Evolutionary conservation across 2,888 invertebrate species (phyloP).

Genomic region (Hyles lineata): DNA sequence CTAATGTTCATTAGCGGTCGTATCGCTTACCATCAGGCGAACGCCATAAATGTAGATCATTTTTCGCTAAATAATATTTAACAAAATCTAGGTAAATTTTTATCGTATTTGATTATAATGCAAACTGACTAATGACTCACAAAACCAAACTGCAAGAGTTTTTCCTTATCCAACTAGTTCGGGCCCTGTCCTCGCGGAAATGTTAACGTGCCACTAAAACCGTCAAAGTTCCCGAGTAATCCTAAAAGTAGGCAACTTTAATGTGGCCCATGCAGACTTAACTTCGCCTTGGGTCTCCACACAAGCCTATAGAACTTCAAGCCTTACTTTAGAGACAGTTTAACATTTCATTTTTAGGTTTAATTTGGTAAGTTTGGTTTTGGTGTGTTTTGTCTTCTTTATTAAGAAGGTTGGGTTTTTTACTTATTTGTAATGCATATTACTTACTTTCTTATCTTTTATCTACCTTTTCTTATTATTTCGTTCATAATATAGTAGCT

Average conservation of each 20-base stretch:
- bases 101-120: too few species aligned
- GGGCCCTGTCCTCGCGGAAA: neutral
- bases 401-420: neutral
- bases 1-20: too few species aligned
- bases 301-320: neutral
- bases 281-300: neutral
- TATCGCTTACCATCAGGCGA: too few species aligned
- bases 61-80: too few species aligned
- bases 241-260: constrained; percentile 23
- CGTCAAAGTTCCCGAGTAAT: constrained; percentile 16
- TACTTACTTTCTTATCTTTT: too few species aligned
- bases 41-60: too few species aligned
- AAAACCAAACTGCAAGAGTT: neutral
- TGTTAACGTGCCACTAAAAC: constrained; percentile 13
- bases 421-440: too few species aligned
- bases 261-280: neutral
- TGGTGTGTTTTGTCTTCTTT: neutral
- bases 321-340: neutral
- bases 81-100: too few species aligned
- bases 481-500: too few species aligned
- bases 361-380: neutral
- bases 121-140: too few species aligned
- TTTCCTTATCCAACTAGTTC: neutral
- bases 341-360: neutral
- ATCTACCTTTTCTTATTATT: too few species aligned